Evolutionary conservation across 2,113 vertebrate genomes (phyloP).

Genomic region (Mirounga angustirostris): DNA sequence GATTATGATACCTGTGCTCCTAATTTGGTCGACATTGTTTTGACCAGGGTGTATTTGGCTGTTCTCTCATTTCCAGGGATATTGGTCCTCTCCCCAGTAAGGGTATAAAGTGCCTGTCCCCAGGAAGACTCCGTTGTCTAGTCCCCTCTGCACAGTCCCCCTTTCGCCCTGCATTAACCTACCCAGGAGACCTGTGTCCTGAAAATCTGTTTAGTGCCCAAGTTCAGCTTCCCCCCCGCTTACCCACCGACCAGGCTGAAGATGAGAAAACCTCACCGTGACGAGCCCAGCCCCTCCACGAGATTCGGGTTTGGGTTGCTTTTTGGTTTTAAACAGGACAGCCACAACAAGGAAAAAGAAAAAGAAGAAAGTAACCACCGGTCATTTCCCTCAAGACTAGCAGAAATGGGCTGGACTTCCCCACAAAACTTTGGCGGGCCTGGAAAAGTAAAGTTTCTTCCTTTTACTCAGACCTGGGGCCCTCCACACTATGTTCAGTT

Average conservation of each 20-base stretch:
- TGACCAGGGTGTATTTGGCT: background rate
- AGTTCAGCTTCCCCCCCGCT: too few species aligned
- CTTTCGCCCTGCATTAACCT: background rate
- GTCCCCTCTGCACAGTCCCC: background rate
- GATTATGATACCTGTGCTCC: too few species aligned
- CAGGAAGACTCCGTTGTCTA: background rate
- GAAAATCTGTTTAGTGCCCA: background rate
- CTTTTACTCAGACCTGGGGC: accelerated
- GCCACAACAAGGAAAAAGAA: background rate
- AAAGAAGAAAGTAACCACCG: background rate
- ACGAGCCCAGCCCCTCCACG: background rate
- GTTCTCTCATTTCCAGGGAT: background rate
- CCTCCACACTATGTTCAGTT: background rate
- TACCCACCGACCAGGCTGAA: background rate
- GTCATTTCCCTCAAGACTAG: background rate
- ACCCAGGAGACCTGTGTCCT: background rate
- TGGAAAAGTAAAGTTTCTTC: background rate
- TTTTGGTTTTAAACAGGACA: background rate
- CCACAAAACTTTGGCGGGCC: background rate
- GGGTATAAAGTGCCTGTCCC: background rate
- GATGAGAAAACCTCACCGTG: background rate
- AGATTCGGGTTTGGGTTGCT: background rate
- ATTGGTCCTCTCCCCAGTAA: background rate
- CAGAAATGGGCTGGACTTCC: background rate
- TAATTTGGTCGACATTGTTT: background rate